A percentile compares a stretch with the other conserved stretches of the same genome.
Evolutionary conservation across 1,140 invertebrate genomes (phyloP).

Genomic region (Lasaia peninsularis): DNA sequence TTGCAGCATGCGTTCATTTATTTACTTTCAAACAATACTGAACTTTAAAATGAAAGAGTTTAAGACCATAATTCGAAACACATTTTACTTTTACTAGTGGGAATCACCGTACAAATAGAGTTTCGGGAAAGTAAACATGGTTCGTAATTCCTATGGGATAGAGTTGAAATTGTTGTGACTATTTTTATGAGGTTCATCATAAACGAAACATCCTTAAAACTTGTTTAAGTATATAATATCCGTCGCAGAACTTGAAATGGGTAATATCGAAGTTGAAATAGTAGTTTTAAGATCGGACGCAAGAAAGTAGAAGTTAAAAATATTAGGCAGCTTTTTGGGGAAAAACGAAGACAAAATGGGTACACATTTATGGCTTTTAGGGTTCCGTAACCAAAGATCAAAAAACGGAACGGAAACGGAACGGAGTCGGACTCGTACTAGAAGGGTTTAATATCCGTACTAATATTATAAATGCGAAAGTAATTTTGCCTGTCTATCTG

Average conservation of each 20-base stretch:
- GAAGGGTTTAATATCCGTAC: too few species aligned
- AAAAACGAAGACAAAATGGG: too few species aligned
- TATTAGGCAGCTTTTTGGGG: neutral
- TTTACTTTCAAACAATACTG: neutral
- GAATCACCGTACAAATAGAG: conserved; percentile 2
- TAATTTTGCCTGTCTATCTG: too few species aligned
- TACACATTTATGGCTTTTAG: too few species aligned
- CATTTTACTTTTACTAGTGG: neutral
- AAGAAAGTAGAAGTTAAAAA: too few species aligned
- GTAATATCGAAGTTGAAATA: conserved; percentile 6
- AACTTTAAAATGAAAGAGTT: neutral
- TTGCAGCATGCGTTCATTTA: conserved; percentile 28
- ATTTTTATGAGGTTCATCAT: conserved; percentile 10
- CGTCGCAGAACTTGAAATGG: conserved; percentile 23
- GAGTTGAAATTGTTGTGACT: neutral
- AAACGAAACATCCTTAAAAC: conserved; percentile 16
- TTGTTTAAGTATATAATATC: conserved; percentile 39
- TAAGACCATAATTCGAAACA: neutral
- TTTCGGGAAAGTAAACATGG: neutral
- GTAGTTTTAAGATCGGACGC: conserved; percentile 6
- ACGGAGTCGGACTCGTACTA: too few species aligned
- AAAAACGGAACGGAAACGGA: too few species aligned
- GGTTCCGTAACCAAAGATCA: too few species aligned
- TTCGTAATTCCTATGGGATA: neutral
- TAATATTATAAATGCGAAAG: too few species aligned